Evolutionary conservation across 1,140 invertebrate genomes (phyloP).

Genomic region (Penaeus indicus): DNA sequence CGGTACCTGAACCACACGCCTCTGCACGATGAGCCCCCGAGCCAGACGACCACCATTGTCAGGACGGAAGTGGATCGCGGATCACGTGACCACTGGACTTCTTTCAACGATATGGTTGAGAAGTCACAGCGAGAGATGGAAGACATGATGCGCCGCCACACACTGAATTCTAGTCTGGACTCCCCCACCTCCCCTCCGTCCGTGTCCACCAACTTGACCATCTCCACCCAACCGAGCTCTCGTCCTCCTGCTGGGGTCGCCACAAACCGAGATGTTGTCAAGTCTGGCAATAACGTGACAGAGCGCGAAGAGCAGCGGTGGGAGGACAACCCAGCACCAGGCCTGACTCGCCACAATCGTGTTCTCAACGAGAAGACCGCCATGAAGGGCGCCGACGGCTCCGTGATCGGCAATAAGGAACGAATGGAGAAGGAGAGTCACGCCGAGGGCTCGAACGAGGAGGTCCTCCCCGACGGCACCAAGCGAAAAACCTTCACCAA

Average conservation of each 20-base stretch:
- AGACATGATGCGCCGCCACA: conserved; percentile 65
- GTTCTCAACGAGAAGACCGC: conserved; percentile 57
- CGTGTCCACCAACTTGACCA: conserved; percentile 7
- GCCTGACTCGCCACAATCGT: conserved; percentile 60
- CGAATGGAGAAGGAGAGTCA: conserved; percentile 63
- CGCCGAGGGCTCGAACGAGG: conserved; percentile 60
- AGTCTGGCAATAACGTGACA: conserved; percentile 54
- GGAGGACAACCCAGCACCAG: conserved; percentile 61
- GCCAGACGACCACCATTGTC: not conserved
- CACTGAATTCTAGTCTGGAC: conserved; percentile 53
- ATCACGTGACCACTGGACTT: conserved; percentile 53
- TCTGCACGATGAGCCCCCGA: conserved; percentile 2
- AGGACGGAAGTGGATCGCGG: conserved; percentile 12
- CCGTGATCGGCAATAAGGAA: conserved; percentile 61
- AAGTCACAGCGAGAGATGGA: conserved; percentile 65
- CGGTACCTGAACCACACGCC: conserved; percentile 53
- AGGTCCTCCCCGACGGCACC: conserved; percentile 65
- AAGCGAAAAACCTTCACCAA: conserved; percentile 65
- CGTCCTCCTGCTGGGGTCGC: conserved; percentile 49
- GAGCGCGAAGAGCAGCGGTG: conserved; percentile 64
- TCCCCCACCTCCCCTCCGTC: conserved; percentile 6
- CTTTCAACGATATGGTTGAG: conserved; percentile 66
- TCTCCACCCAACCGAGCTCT: conserved; percentile 15
- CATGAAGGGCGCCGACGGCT: conserved; percentile 62
- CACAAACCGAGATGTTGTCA: conserved; percentile 50